Conservation (phyloP, 1,140 invertebrate genomes). For the Ctenoplectra terminalis region DNA sequence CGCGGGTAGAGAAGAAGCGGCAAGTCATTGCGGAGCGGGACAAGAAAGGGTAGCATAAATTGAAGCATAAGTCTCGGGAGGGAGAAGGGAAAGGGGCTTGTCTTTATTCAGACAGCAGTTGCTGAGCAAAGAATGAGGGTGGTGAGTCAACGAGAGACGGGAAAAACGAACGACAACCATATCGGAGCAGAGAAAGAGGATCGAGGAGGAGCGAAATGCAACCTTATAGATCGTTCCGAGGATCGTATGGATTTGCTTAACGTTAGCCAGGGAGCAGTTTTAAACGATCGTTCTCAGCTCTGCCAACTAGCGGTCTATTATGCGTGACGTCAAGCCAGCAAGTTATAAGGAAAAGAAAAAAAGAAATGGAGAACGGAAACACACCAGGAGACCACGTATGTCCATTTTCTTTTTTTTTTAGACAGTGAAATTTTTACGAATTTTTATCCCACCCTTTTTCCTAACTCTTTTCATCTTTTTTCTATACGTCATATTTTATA, state of each 20-base stretch:
- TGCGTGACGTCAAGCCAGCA: not conserved
- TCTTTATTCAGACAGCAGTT: conserved; percentile 1
- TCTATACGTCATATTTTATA: not conserved
- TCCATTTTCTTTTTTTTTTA: not conserved
- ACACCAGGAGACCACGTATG: too few species aligned
- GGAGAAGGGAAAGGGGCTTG: not conserved
- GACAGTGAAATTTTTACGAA: not conserved
- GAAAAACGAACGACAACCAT: not conserved
- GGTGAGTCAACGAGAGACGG: not conserved
- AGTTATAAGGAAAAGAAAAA: not conserved
- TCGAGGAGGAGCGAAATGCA: not conserved
- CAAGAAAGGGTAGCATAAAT: not conserved
- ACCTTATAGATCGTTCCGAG: not conserved
- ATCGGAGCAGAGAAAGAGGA: too few species aligned
- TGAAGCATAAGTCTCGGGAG: not conserved
- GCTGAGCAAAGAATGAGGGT: not conserved
- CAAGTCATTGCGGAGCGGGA: too few species aligned
- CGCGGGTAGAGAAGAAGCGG: too few species aligned
- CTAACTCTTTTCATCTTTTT: not conserved
- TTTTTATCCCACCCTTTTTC: not conserved
- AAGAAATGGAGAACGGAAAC: not conserved
- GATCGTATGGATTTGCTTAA: conserved; percentile 26
- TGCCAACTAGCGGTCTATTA: not conserved
- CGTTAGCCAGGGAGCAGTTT: not conserved
- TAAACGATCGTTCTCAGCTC: not conserved